These are phyloP conservation scores for Plectropomus leopardus DNA, from an alignment of 2,113 vertebrate species.

Conservation along the genomic window DNA sequence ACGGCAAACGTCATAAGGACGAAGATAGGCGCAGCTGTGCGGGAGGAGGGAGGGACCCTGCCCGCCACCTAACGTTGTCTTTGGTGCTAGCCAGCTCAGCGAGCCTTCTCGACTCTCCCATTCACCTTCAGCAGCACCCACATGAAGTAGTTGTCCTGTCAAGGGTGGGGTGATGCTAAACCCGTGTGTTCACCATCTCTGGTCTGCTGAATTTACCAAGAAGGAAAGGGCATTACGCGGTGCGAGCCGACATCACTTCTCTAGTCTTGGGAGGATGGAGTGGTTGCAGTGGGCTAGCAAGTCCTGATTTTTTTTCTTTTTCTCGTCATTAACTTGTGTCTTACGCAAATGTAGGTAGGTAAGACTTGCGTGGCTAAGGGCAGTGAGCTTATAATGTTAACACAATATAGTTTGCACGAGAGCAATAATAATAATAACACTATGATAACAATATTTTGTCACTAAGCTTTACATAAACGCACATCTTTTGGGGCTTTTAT, in stretches of 20 bases:
- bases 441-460: too few relatives aligned
- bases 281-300: conserved; percentile 59
- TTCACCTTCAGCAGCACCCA: conserved; percentile 82
- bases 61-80: conserved; percentile 55
- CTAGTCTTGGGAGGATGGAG: conserved; percentile 69
- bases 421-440: conserved; percentile 19
- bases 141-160: conserved; percentile 76
- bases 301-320: conserved; percentile 47
- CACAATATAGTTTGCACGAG: conserved; percentile 15
- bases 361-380: conserved; percentile 11
- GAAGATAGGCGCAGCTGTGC: conserved; percentile 66
- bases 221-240: conserved; percentile 31
- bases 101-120: conserved; percentile 73
- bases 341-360: conserved; percentile 59
- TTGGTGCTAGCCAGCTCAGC: conserved; percentile 62
- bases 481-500: too few relatives aligned
- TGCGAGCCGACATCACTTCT: conserved; percentile 63
- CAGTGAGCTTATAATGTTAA: conserved; percentile 36
- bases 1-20: conserved; percentile 65
- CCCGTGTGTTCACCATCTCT: conserved; percentile 45
- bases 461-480: too few relatives aligned
- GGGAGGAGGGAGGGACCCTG: conserved; percentile 77
- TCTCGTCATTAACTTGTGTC: conserved; percentile 47
- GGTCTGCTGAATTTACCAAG: conserved; percentile 33
- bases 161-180: conserved; percentile 77